phyloP scores from a whole-genome alignment of 2,888 invertebrate species.

The Anagyrus pseudococci region DNA sequence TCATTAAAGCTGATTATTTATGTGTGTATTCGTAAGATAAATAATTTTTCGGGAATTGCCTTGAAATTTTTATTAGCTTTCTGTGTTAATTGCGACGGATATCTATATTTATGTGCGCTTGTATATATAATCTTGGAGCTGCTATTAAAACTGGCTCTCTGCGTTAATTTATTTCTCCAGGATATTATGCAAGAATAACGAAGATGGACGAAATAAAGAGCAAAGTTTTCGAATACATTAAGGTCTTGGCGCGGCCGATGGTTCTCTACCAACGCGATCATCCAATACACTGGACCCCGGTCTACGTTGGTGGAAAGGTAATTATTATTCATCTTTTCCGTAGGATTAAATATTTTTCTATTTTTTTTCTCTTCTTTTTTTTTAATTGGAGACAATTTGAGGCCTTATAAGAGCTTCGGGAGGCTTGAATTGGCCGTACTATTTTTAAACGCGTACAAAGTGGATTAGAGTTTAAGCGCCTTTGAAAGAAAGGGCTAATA shows the following conservation, averaged over 20 bases:
- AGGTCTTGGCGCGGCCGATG: constrained; percentile 94
- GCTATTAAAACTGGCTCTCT: too few relatives aligned
- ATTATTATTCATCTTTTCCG: constrained; percentile 8
- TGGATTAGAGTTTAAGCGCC: background rate
- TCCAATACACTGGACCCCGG: constrained; percentile 95
- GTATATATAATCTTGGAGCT: too few relatives aligned
- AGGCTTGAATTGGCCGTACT: too few relatives aligned
- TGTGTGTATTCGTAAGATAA: background rate
- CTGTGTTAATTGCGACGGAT: too few relatives aligned
- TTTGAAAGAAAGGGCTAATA: too few relatives aligned
- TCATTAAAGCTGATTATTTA: too few relatives aligned
- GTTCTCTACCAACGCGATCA: constrained; percentile 92
- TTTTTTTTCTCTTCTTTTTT: too few relatives aligned
- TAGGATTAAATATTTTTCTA: too few relatives aligned
- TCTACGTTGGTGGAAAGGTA: constrained; percentile 84
- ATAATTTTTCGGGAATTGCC: background rate
- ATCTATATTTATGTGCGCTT: too few relatives aligned
- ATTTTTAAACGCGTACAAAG: background rate
- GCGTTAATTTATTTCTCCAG: constrained; percentile 62
- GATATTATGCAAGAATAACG: constrained; percentile 89
- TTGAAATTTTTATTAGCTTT: too few relatives aligned
- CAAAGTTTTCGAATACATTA: constrained; percentile 92
- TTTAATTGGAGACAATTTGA: too few relatives aligned
- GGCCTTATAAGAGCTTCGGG: too few relatives aligned
- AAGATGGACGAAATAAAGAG: constrained; percentile 87